A percentile compares a stretch with the other conserved stretches of the same genome.
These are phyloP conservation scores for Ispidina picta DNA, from an alignment of 2,797 vertebrate genomes.

Conservation along the genomic window DNA sequence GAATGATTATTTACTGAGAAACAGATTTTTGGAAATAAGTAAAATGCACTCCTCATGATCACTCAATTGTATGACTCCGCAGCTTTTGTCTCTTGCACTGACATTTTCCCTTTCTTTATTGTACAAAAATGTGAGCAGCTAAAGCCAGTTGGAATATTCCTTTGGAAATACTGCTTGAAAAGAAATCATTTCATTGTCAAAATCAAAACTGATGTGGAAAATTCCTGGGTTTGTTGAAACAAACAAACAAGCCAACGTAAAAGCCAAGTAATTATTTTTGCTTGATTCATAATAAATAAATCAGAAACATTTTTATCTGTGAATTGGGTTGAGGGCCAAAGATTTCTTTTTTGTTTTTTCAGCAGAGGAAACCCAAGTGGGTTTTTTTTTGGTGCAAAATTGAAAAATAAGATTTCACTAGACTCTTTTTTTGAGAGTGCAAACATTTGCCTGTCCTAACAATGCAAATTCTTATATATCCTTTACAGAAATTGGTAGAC, in stretches of 20 bases:
- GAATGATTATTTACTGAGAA: slow-evolving; percentile 5
- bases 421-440: not conserved
- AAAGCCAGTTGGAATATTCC: slow-evolving; percentile 44
- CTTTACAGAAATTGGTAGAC: not conserved
- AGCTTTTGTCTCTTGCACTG: slow-evolving; percentile 23
- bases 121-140: not conserved
- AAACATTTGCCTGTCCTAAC: not conserved
- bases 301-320: not conserved
- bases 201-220: slow-evolving; percentile 24
- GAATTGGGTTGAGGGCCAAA: not conserved
- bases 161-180: slow-evolving; percentile 42
- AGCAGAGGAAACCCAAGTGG: not conserved
- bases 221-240: not conserved
- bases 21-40: slow-evolving; percentile 5
- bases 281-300: not conserved
- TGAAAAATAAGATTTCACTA: not conserved
- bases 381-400: not conserved
- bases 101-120: slow-evolving; percentile 35
- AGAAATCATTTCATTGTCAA: slow-evolving; percentile 13
- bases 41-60: not conserved
- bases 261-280: not conserved
- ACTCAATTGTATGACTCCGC: not conserved
- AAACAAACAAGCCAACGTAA: not conserved
- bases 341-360: not conserved
- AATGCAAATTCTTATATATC: not conserved